Percentiles rank a stretch among this genome's conserved stretches.
Conservation (phyloP, 1,140 invertebrate genomes). For the Bombyx mandarina region DNA sequence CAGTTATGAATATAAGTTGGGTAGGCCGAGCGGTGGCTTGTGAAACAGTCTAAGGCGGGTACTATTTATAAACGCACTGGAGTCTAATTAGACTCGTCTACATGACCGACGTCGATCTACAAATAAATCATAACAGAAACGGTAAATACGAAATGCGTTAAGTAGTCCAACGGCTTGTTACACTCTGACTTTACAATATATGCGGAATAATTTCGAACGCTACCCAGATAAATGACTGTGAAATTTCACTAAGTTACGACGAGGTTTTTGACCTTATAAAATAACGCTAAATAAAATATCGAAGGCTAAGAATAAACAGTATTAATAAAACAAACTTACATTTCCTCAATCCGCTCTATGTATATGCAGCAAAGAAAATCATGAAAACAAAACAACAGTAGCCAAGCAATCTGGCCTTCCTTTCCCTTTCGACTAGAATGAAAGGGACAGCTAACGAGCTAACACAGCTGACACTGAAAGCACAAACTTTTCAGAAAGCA, state of each 20-base stretch:
- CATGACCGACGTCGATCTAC: conserved; percentile 30
- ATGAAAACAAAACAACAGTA: conserved; percentile 57
- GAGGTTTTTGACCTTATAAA: too few relatives aligned
- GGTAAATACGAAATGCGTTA: too few relatives aligned
- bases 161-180: too few relatives aligned
- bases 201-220: too few relatives aligned
- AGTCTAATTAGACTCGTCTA: conserved; percentile 40
- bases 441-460: conserved; percentile 44
- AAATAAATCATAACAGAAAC: conserved; percentile 32
- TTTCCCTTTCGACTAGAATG: conserved; percentile 46
- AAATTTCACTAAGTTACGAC: too few relatives aligned
- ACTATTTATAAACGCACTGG: conserved; percentile 46
- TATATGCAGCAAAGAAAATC: conserved; percentile 42
- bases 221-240: too few relatives aligned
- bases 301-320: too few relatives aligned
- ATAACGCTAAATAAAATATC: too few relatives aligned
- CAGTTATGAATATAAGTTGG: too few relatives aligned
- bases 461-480: conserved; percentile 56
- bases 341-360: conserved; percentile 49
- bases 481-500: conserved; percentile 55
- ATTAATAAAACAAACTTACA: conserved; percentile 35
- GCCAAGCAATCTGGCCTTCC: conserved; percentile 36
- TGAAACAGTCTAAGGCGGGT: conserved; percentile 23
- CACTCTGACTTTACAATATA: too few relatives aligned
- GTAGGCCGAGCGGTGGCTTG: too few relatives aligned